These are phyloP conservation scores for Galagoides demidoff DNA, from an alignment of 2,797 vertebrate species.

Conservation along the genomic window DNA sequence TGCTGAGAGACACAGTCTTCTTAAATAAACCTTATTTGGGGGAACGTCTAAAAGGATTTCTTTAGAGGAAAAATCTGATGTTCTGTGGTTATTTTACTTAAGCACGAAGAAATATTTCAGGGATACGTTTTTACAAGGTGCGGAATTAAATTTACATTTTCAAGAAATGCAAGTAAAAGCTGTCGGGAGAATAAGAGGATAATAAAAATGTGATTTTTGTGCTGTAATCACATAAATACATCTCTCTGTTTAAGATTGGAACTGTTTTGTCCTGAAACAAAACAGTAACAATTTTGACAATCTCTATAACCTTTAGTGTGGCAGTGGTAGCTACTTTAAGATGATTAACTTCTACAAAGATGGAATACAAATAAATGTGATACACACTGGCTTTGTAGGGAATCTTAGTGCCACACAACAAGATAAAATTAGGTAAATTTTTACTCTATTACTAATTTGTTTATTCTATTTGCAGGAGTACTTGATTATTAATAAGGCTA, in stretches of 20 bases:
- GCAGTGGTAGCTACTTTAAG: background rate
- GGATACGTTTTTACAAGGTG: background rate
- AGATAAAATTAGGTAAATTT: background rate
- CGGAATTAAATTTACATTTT: slow-evolving; percentile 19
- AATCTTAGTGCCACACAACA: background rate
- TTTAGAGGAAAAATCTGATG: background rate
- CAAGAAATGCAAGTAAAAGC: background rate
- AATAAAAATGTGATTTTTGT: background rate
- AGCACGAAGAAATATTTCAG: background rate
- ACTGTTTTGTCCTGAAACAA: slow-evolving; percentile 51
- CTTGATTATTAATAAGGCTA: background rate
- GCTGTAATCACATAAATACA: slow-evolving; percentile 21
- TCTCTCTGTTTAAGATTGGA: background rate
- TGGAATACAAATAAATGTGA: background rate
- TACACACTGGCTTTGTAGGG: background rate
- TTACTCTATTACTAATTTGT: background rate
- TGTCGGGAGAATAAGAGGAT: background rate
- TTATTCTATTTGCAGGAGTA: background rate
- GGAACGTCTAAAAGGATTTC: background rate
- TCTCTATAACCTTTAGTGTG: background rate
- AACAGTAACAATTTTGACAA: slow-evolving; percentile 31
- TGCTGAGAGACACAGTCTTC: background rate
- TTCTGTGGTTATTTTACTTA: slow-evolving; percentile 12
- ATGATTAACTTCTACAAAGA: slow-evolving; percentile 21
- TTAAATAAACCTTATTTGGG: background rate